phyloP scores from a whole-genome alignment of 2,888 invertebrate species.

The Rhagonycha fulva region DNA sequence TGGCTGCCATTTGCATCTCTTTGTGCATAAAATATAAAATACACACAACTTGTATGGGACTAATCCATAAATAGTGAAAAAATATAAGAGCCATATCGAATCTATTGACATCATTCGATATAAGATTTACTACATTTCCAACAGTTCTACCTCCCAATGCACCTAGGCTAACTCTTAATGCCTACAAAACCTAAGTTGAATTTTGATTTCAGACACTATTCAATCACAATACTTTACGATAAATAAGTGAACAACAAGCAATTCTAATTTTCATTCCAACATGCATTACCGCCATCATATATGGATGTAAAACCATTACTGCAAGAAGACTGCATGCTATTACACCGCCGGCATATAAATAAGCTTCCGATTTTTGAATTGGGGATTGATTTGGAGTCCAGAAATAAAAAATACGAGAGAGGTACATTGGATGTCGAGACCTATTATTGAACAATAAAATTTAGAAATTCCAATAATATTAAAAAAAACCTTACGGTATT shows the following conservation, averaged over 20 bases:
- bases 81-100: slow-evolving; percentile 72
- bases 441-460: slow-evolving; percentile 33
- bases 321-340: slow-evolving; percentile 62
- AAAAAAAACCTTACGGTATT: slow-evolving; percentile 38
- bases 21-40: slow-evolving; percentile 62
- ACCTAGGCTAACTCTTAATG: slow-evolving; percentile 72
- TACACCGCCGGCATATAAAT: slow-evolving; percentile 61
- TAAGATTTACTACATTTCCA: slow-evolving; percentile 67
- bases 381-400: slow-evolving; percentile 43
- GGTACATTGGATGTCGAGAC: slow-evolving; percentile 47
- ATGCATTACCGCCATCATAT: slow-evolving; percentile 67
- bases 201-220: neutral
- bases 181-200: slow-evolving; percentile 54
- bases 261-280: slow-evolving; percentile 75
- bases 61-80: slow-evolving; percentile 74
- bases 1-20: slow-evolving; percentile 54
- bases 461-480: neutral
- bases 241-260: slow-evolving; percentile 73
- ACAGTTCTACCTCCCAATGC: slow-evolving; percentile 70
- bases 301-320: slow-evolving; percentile 73
- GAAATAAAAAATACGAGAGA: slow-evolving; percentile 49
- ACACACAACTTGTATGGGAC: slow-evolving; percentile 67
- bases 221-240: slow-evolving; percentile 68
- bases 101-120: slow-evolving; percentile 76
- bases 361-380: slow-evolving; percentile 57